Evolutionary conservation across 2,113 vertebrate species (phyloP).

Genomic region (Pogonocichla stellata): DNA sequence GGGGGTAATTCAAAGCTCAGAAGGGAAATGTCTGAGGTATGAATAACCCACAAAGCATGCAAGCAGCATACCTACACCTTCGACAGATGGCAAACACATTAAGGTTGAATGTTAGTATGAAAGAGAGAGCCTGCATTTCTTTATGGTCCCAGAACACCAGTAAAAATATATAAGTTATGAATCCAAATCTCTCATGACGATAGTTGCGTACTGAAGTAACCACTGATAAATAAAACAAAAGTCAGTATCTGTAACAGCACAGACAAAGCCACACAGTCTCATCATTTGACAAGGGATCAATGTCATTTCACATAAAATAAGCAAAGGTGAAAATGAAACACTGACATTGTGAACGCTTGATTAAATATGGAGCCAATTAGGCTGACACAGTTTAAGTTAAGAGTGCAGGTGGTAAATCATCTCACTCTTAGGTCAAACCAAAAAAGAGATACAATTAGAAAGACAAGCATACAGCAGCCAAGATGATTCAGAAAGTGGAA

Average conservation of each 20-base stretch:
- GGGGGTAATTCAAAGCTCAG: not conserved
- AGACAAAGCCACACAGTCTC: not conserved
- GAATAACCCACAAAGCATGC: not conserved
- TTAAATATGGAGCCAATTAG: slow-evolving; percentile 29
- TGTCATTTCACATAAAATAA: slow-evolving; percentile 8
- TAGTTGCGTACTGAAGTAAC: not conserved
- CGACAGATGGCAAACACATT: not conserved
- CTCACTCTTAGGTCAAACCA: slow-evolving; percentile 31
- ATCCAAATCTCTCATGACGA: not conserved
- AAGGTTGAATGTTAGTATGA: not conserved
- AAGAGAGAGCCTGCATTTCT: not conserved
- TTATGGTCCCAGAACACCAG: not conserved
- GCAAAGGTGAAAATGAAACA: slow-evolving; percentile 29
- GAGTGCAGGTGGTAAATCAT: slow-evolving; percentile 36
- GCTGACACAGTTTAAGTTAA: slow-evolving; percentile 10
- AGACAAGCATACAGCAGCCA: slow-evolving; percentile 36
- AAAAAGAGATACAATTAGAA: slow-evolving; percentile 41
- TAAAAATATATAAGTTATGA: not conserved
- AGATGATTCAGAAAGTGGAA: slow-evolving; percentile 19
- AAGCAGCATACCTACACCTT: not conserved
- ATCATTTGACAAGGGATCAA: not conserved
- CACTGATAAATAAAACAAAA: not conserved
- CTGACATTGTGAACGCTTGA: not conserved
- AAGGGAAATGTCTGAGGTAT: not conserved
- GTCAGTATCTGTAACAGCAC: not conserved